Percentiles rank a stretch among this genome's conserved stretches.
phyloP scores from a whole-genome alignment of 1,140 invertebrate genomes.

The Cherax quadricarinatus region DNA sequence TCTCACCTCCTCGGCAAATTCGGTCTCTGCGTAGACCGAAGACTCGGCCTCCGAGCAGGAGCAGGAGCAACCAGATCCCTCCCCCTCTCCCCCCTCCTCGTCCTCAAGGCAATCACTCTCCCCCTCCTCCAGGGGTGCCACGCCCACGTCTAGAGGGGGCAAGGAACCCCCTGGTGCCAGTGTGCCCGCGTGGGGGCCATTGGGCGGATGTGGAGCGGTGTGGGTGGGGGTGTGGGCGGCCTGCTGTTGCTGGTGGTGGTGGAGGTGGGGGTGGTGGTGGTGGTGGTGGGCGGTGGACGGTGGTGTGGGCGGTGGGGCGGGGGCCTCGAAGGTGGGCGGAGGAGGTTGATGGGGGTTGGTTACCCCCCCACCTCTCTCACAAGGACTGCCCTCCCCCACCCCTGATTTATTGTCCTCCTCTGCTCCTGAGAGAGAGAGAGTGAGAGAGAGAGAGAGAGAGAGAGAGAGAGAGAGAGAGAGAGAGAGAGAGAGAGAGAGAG shows the following conservation, averaged over 20 bases:
- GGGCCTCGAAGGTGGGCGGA: slow-evolving; percentile 37
- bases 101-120: slow-evolving; percentile 49
- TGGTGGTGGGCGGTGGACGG: slow-evolving; percentile 18
- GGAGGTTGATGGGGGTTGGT: neutral
- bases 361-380: neutral
- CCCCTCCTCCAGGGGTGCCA: slow-evolving; percentile 44
- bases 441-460: neutral
- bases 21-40: slow-evolving; percentile 53
- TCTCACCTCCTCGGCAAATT: slow-evolving; percentile 54
- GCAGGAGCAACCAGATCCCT: slow-evolving; percentile 50
- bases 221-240: neutral
- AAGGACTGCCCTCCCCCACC: neutral
- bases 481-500: too few species aligned
- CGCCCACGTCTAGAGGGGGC: slow-evolving; percentile 38
- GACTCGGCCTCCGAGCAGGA: slow-evolving; percentile 59
- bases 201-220: neutral
- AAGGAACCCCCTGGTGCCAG: slow-evolving; percentile 56
- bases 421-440: neutral
- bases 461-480: too few species aligned
- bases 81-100: slow-evolving; percentile 12
- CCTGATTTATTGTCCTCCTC: slow-evolving; percentile 33
- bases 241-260: neutral
- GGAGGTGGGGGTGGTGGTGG: slow-evolving; percentile 5
- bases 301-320: slow-evolving; percentile 24
- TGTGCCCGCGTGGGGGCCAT: slow-evolving; percentile 43